Evolutionary conservation across 2,797 vertebrate species (phyloP), one percentile per base, ranked within the genome.

Genomic region (Crenichthys baileyi): DNA sequence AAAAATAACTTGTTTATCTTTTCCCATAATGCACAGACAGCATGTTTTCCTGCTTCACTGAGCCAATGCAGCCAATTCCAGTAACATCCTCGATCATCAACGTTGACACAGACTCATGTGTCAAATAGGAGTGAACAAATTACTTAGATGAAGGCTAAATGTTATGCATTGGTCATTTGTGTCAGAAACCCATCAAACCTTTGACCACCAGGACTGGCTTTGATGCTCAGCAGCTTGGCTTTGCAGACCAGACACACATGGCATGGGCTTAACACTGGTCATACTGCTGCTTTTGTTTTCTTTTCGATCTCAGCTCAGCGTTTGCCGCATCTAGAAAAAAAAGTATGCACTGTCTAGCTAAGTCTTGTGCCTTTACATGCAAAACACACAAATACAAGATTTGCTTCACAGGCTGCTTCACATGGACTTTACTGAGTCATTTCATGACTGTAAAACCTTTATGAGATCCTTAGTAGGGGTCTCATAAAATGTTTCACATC

Each of bases 181-280:
- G 79, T 79, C 73, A 73, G 39, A 79, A 72, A 70, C 63, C 20
- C 29, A 70, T 82, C 46, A 58, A 81, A 72, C 41, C 65, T 79
- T 53, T 70, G 86, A 83, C 89, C 91, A 92, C 88, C 89, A 13
- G 70, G 53, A 79, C 77, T 44, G 85, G 56, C 81, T 92, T 90
- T 92, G 86, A 92, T 85, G 88, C 55, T 31, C 65, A 72, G 87
- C 82, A 75, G 84, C 85, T 88, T 73, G 8, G 53, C 68, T 70
- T 71, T 60, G 65, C 78, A 73, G 71, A 81, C 72, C 86, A 82
- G 86, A 88, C 86, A 83, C 89, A 87, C 80, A 71, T 68, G 87
- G 87, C 88, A 65, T 72, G 5, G 70, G 85, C 85, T 91, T 85
- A 90, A 88, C 86, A 83, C 76, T 70, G 82, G 46, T 60, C 79